Evolutionary conservation across 2,797 vertebrate species (phyloP), one percentile per base, ranked within the genome.

Genomic region (Crenuchus spilurus): DNA sequence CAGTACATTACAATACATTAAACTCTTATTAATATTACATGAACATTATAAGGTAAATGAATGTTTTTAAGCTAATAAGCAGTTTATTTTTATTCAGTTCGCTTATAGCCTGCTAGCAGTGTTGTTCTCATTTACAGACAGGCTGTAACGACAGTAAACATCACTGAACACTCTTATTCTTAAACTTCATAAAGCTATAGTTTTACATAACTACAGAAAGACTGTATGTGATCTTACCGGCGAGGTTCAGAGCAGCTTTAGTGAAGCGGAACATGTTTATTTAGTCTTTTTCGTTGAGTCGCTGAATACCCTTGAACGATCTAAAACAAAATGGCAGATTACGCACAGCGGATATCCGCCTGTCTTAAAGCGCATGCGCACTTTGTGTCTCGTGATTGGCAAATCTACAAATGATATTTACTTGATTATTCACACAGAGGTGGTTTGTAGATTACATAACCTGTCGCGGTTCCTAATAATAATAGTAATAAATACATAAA

Each of bases 231-330:
- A 9, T 16, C 83, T 88, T 86, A 93, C 93, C 85, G 16, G 82
- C 80, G 33, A 93, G 8, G 71, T 87, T 93, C 0, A 88, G 37
- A 2, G 85, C 90, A 71, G 88, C 74, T 84, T 90, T 92, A 0
- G 86, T 76, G 39, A 94, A 90, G n/a, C 89, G 85, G 78, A 74
- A 92, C 93, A 94, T 94, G 73, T 61, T 69, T 37, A 2, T 48
- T 8, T 4, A 16, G 14, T 5, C 7, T 49, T 22, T 54, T 30
- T 57, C n/a, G 6, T 6, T 31, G 22, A 8, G n/a, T 37, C 14
- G 22, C 48, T 75, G 28, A 76, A 81, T 92, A 93, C 92, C 92
- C 93, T 93, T 94, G 92, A 94, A 88, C 54, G 79, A 26, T 30
- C 33, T 75, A 85, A 82, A 54, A 42, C 11, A 86, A 90, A 88